These are phyloP conservation scores for Drepana falcataria DNA, from an alignment of 2,888 invertebrate species.

Conservation along the genomic window DNA sequence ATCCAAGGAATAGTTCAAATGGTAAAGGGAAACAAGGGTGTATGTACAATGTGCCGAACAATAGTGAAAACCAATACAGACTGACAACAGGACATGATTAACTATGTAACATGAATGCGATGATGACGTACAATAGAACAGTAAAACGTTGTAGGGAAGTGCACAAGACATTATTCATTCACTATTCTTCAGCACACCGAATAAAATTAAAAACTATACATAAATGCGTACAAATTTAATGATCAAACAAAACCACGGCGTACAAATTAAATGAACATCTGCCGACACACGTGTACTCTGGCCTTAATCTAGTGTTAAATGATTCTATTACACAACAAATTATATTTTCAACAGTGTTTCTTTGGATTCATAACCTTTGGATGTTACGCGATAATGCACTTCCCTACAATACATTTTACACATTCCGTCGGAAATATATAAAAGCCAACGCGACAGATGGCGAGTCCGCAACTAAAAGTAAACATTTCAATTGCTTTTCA, in stretches of 20 bases:
- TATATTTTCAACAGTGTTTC: neutral
- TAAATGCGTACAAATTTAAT: conserved; percentile 58
- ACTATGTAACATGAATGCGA: conserved; percentile 24
- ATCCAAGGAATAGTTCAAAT: conserved; percentile 21
- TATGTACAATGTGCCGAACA: conserved; percentile 85
- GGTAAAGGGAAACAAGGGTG: conserved; percentile 30
- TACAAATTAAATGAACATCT: conserved; percentile 23
- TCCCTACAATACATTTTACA: conserved; percentile 7
- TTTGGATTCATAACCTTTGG: conserved; percentile 33
- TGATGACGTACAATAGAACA: conserved; percentile 18
- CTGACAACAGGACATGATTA: conserved; percentile 32
- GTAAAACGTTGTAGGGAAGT: conserved; percentile 66
- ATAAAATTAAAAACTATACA: conserved; percentile 45
- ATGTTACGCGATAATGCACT: conserved; percentile 20
- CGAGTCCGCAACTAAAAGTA: no score
- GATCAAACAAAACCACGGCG: conserved; percentile 32
- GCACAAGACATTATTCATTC: conserved; percentile 48
- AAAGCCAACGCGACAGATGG: no score
- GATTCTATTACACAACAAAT: conserved; percentile 13
- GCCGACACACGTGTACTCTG: conserved; percentile 23
- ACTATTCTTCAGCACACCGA: conserved; percentile 78
- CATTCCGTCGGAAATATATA: no score
- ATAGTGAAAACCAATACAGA: conserved; percentile 83
- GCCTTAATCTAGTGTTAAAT: conserved; percentile 17
- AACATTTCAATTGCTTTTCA: neutral